Conservation (phyloP, 2,113 vertebrate genomes). For the Narcine bancroftii region DNA sequence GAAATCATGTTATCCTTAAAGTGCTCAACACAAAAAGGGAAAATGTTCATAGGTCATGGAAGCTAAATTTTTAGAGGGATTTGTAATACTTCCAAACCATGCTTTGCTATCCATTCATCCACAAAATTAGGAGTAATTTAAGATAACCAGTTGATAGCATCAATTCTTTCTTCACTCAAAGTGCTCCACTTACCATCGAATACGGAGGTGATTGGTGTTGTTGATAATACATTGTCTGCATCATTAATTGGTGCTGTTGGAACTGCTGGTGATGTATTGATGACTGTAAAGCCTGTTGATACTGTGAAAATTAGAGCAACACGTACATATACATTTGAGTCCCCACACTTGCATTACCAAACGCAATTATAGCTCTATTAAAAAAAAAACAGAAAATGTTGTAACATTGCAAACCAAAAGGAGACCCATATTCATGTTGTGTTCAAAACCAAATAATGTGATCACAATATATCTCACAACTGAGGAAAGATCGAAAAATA, state of each 20-base stretch:
- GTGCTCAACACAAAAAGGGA: background rate
- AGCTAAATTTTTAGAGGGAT: background rate
- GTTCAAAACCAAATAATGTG: background rate
- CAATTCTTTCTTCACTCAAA: background rate
- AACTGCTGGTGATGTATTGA: conserved; percentile 56
- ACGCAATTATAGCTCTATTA: background rate
- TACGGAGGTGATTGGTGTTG: conserved; percentile 58
- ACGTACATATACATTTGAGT: background rate
- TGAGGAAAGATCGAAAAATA: background rate
- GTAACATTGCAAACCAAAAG: background rate
- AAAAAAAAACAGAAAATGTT: no score
- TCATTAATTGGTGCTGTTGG: conserved; percentile 76
- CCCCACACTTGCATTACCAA: background rate
- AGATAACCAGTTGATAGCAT: background rate
- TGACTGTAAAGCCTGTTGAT: conserved; percentile 78
- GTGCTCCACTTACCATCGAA: conserved; percentile 67
- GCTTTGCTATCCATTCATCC: background rate
- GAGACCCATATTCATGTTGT: background rate
- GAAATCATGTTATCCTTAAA: background rate
- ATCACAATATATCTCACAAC: background rate
- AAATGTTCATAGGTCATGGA: background rate
- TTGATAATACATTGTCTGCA: conserved; percentile 74
- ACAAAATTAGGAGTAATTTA: no score
- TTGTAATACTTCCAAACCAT: background rate
- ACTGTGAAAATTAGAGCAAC: conserved; percentile 50